A percentile compares a stretch with the other conserved stretches of the same genome.
These are phyloP conservation scores for Hybos culiciformis DNA, from an alignment of 2,888 invertebrate genomes.

Conservation along the genomic window DNA sequence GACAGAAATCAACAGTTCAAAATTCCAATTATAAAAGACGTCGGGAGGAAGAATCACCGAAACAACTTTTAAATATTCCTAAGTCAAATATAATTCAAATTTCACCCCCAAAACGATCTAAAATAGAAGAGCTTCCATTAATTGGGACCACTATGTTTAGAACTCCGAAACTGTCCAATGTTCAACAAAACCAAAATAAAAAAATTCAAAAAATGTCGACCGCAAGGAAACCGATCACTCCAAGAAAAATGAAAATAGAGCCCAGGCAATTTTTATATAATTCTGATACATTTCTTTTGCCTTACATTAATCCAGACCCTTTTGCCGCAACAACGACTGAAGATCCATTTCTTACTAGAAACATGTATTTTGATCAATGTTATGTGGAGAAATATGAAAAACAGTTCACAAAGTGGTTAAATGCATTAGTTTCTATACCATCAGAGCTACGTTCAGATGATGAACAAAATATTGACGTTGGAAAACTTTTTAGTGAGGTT, in stretches of 20 bases:
- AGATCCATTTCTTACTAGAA: slow-evolving; percentile 52
- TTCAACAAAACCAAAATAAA: slow-evolving; percentile 24
- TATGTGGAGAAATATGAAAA: slow-evolving; percentile 54
- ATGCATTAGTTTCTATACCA: slow-evolving; percentile 61
- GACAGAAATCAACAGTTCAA: not conserved
- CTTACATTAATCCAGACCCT: slow-evolving; percentile 38
- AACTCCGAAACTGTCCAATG: slow-evolving; percentile 22
- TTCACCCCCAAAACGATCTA: slow-evolving; percentile 32
- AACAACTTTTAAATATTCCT: slow-evolving; percentile 3
- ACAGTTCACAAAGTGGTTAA: slow-evolving; percentile 66
- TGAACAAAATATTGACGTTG: slow-evolving; percentile 50
- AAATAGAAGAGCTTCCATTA: slow-evolving; percentile 4
- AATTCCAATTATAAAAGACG: slow-evolving; percentile 4
- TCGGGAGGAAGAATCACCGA: slow-evolving; percentile 14
- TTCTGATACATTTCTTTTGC: slow-evolving; percentile 29
- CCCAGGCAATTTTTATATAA: slow-evolving; percentile 27
- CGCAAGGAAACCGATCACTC: slow-evolving; percentile 25
- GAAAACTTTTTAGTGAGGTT: slow-evolving; percentile 61
- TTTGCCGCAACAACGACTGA: slow-evolving; percentile 42
- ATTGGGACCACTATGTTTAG: not conserved
- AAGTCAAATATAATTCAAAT: slow-evolving; percentile 11
- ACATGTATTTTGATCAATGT: slow-evolving; percentile 52
- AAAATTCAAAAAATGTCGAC: slow-evolving; percentile 21
- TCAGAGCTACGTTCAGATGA: slow-evolving; percentile 52
- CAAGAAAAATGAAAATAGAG: slow-evolving; percentile 20